These are phyloP conservation scores for Venustoraphidia nigricollis DNA, from an alignment of 2,888 invertebrate genomes.

Conservation along the genomic window DNA sequence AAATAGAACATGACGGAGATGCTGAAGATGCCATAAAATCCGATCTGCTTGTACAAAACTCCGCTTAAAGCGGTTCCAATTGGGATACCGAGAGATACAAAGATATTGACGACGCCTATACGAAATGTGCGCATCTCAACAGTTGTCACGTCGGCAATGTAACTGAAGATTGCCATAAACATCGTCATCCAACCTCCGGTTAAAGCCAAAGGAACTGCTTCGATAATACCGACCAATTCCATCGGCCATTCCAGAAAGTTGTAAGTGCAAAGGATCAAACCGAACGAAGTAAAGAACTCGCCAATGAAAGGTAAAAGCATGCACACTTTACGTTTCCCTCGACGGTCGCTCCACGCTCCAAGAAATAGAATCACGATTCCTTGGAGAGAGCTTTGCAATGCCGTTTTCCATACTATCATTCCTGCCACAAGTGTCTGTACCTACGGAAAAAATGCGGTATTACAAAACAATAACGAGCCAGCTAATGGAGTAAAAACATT, in stretches of 20 bases:
- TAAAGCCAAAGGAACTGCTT: constrained; percentile 33
- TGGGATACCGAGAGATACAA: constrained; percentile 33
- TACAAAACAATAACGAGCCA: too few species aligned
- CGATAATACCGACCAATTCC: constrained; percentile 32
- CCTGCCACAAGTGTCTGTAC: constrained; percentile 63
- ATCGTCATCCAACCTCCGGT: constrained; percentile 40
- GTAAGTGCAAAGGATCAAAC: constrained; percentile 33
- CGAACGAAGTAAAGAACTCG: constrained; percentile 40
- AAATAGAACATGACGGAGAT: constrained; percentile 14
- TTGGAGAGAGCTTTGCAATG: constrained; percentile 69
- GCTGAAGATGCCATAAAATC: constrained; percentile 19
- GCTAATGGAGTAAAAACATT: too few species aligned
- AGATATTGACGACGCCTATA: constrained; percentile 38
- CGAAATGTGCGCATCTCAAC: constrained; percentile 38
- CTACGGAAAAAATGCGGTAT: constrained; percentile 12
- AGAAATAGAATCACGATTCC: constrained; percentile 67
- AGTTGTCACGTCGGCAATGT: constrained; percentile 40
- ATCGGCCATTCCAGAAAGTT: constrained; percentile 35
- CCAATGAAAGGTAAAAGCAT: constrained; percentile 71
- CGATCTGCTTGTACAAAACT: constrained; percentile 25
- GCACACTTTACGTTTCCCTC: constrained; percentile 59
- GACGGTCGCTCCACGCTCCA: constrained; percentile 61
- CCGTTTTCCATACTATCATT: constrained; percentile 76
- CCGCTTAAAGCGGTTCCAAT: constrained; percentile 34
- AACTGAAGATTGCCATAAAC: constrained; percentile 41